These are phyloP conservation scores for Hydrozoanthus gracilis DNA, from an alignment of 92 coral and sea anemone genomes.

Conservation along the genomic window DNA sequence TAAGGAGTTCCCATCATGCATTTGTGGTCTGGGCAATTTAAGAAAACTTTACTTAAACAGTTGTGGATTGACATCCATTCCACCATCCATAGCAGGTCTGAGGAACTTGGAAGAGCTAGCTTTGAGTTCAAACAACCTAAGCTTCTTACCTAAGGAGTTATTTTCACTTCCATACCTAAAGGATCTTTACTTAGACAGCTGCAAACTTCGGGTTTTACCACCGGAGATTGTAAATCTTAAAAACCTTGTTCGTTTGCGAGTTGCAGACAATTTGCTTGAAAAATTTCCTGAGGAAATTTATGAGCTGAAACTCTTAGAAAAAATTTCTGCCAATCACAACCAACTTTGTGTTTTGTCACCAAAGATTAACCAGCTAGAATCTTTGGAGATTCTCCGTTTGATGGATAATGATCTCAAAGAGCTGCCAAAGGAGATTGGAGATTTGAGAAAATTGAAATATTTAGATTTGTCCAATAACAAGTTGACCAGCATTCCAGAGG, in stretches of 20 bases:
- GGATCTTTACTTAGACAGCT: constrained; percentile 75
- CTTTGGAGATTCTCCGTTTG: constrained; percentile 67
- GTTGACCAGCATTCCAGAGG: constrained; percentile 85
- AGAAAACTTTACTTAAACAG: constrained; percentile 77
- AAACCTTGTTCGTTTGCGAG: constrained; percentile 72
- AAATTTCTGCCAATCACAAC: constrained; percentile 71
- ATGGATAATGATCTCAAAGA: constrained; percentile 72
- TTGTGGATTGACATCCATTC: constrained; percentile 72
- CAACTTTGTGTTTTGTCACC: constrained; percentile 65
- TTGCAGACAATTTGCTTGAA: constrained; percentile 64
- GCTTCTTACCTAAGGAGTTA: constrained; percentile 66
- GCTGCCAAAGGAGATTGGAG: constrained; percentile 80
- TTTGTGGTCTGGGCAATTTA: constrained; percentile 63
- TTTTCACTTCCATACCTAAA: constrained; percentile 69
- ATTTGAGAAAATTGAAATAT: constrained; percentile 57
- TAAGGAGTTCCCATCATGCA: constrained; percentile 72
- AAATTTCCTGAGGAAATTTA: constrained; percentile 81
- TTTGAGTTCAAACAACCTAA: constrained; percentile 72
- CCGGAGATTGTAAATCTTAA: constrained; percentile 73
- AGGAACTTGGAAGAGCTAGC: constrained; percentile 68
- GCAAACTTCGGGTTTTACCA: constrained; percentile 62
- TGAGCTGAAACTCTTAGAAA: constrained; percentile 62
- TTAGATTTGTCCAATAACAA: constrained; percentile 81
- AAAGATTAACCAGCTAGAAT: constrained; percentile 62
- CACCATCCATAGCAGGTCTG: constrained; percentile 64